Evolutionary conservation across 2,797 vertebrate species (phyloP).

Genomic region (Oreortyx pictus): DNA sequence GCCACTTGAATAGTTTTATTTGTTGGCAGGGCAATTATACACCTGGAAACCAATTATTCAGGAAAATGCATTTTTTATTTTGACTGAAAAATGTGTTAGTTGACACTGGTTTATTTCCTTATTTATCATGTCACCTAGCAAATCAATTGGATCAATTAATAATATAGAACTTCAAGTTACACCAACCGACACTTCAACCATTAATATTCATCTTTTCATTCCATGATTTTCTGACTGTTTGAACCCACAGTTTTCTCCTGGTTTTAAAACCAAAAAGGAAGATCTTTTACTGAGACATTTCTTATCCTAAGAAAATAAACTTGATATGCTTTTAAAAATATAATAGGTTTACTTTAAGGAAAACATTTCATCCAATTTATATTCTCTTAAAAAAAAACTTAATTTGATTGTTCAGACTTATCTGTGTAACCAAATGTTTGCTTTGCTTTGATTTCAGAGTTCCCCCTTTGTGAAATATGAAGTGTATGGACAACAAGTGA

Average conservation of each 20-base stretch:
- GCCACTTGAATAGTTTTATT: neutral
- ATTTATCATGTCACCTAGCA: neutral
- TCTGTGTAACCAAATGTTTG: neutral
- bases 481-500: slow-evolving; percentile 30
- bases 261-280: neutral
- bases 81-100: neutral
- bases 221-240: neutral
- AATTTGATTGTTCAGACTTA: neutral
- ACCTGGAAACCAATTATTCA: neutral
- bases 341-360: neutral
- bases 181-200: neutral
- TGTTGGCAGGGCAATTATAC: neutral
- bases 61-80: neutral
- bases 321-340: neutral
- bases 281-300: neutral
- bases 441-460: slow-evolving; percentile 31
- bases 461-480: slow-evolving; percentile 57
- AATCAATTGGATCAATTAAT: slow-evolving; percentile 12
- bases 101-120: neutral
- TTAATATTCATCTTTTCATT: neutral
- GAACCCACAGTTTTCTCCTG: neutral
- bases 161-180: neutral
- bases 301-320: neutral
- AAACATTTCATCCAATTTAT: neutral
- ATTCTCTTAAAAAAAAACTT: neutral